Evolutionary conservation across 2,888 invertebrate species (phyloP).

Genomic region (Dryocosmus kuriphilus): DNA sequence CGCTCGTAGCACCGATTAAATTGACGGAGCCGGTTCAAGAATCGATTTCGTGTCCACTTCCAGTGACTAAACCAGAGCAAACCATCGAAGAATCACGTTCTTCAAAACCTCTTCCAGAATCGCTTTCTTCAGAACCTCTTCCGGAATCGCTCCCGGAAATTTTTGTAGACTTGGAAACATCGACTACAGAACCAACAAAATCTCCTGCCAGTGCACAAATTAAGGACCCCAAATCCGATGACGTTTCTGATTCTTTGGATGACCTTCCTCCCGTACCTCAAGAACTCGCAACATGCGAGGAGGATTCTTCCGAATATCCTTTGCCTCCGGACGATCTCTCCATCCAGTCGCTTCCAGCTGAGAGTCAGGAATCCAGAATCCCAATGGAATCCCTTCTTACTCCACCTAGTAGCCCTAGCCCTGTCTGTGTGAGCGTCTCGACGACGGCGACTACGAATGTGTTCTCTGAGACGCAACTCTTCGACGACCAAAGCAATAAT

Average conservation of each 20-base stretch:
- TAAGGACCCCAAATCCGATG: constrained; percentile 9
- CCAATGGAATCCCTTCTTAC: constrained; percentile 62
- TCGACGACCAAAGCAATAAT: constrained; percentile 61
- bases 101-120: not conserved
- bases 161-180: no score
- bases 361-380: constrained; percentile 48
- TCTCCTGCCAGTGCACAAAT: not conserved
- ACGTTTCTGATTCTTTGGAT: constrained; percentile 37
- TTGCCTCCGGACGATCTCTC: constrained; percentile 56
- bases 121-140: not conserved
- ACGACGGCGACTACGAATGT: constrained; percentile 57
- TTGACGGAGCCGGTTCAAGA: not conserved
- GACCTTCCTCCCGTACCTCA: constrained; percentile 51
- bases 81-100: not conserved
- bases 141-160: not conserved
- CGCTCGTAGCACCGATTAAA: constrained; percentile 38
- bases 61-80: not conserved
- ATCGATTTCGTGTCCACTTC: not conserved
- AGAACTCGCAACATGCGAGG: constrained; percentile 40
- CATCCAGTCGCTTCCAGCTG: constrained; percentile 39
- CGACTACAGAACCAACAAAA: not conserved
- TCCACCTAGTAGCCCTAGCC: constrained; percentile 63
- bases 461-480: constrained; percentile 55
- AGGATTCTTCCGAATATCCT: constrained; percentile 53
- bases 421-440: constrained; percentile 41